Evolutionary conservation across 2,113 vertebrate genomes (phyloP).

Genomic region (Eretmochelys imbricata): DNA sequence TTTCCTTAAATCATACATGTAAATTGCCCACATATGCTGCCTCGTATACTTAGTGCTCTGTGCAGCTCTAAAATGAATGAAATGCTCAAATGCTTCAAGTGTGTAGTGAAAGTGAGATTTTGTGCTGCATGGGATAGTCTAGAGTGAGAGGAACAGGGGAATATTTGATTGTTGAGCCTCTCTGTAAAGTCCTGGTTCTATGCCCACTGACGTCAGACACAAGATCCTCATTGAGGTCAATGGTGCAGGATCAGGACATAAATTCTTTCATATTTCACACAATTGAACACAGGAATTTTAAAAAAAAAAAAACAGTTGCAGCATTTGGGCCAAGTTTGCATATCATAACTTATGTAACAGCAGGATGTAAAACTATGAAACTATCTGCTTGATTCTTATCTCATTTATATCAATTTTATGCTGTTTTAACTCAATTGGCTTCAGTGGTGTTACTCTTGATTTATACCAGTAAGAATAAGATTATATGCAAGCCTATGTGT

Average conservation of each 20-base stretch:
- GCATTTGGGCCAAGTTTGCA: constrained; percentile 14
- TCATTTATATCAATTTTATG: not conserved
- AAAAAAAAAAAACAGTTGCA: not conserved
- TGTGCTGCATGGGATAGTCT: not conserved
- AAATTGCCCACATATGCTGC: not conserved
- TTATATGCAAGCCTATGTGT: not conserved
- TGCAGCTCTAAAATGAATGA: not conserved
- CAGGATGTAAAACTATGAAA: not conserved
- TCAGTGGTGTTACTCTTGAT: not conserved
- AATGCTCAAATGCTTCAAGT: not conserved
- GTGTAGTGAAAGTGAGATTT: not conserved
- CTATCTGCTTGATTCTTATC: not conserved
- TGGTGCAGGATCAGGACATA: not conserved
- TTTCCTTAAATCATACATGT: not conserved
- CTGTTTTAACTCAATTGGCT: not conserved
- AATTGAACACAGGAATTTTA: not conserved
- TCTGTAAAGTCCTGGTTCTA: not conserved
- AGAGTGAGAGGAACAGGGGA: not conserved
- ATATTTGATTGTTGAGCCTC: not conserved
- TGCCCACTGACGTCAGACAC: not conserved
- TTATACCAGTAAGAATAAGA: not conserved
- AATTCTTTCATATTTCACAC: not conserved
- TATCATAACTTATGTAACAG: not conserved
- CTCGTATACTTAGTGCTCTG: not conserved
- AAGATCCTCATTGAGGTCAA: not conserved